A percentile compares a stretch with the other conserved stretches of the same genome.
These are phyloP conservation scores for Halcyon chelicuti DNA, from an alignment of 2,797 vertebrate genomes.

Conservation along the genomic window DNA sequence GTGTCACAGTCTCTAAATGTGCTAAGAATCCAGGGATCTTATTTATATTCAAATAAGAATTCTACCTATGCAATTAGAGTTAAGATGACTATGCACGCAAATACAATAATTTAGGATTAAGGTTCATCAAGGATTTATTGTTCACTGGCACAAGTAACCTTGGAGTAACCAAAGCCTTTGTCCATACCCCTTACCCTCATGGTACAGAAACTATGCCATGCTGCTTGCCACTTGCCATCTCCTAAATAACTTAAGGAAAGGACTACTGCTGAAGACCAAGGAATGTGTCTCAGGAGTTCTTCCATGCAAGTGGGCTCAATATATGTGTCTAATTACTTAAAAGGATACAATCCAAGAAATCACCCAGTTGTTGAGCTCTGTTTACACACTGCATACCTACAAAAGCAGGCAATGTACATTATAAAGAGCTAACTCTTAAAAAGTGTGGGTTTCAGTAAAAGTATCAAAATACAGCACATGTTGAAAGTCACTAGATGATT, in stretches of 20 bases:
- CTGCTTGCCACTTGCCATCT: background rate
- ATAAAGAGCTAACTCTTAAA: background rate
- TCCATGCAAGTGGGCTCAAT: background rate
- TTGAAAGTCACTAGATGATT: conserved; percentile 45
- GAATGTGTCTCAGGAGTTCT: background rate
- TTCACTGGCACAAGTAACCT: background rate
- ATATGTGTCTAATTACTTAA: background rate
- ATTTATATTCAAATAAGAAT: background rate
- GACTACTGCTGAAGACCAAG: background rate
- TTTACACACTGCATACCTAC: background rate
- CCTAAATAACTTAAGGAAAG: background rate
- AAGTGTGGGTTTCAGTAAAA: background rate
- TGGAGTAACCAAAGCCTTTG: background rate
- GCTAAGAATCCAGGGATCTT: background rate
- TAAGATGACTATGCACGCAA: background rate
- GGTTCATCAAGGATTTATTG: background rate
- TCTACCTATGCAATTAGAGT: background rate
- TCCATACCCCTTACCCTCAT: background rate
- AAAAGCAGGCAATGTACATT: background rate
- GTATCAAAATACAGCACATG: conserved; percentile 1
- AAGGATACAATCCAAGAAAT: background rate
- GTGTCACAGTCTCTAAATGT: background rate
- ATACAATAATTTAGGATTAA: background rate
- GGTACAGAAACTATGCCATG: background rate
- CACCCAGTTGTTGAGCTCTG: background rate